Percentiles rank a stretch among this genome's conserved stretches.
Conservation (phyloP, 1,140 invertebrate genomes). For the Ceratina japonica region DNA sequence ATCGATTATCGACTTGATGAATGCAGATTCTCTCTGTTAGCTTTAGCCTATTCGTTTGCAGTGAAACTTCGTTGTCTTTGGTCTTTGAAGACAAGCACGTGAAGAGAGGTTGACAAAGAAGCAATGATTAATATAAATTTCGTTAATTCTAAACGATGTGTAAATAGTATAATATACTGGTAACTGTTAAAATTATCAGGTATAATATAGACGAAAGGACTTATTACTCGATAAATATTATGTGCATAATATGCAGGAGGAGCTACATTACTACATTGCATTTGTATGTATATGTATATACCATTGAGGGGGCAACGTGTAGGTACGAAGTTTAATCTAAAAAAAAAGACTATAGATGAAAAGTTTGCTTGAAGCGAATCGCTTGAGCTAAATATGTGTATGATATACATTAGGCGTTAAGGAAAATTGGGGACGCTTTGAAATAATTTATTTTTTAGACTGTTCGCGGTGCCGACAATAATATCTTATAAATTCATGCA, state of each 20-base stretch:
- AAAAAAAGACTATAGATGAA: conserved; percentile 16
- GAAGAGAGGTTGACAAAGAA: conserved; percentile 29
- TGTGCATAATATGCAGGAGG: not conserved
- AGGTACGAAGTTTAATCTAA: conserved; percentile 44
- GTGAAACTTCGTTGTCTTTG: not conserved
- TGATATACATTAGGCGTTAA: conserved; percentile 22
- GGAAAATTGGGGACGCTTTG: conserved; percentile 12
- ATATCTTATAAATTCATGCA: conserved; percentile 51
- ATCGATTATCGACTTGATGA: too few relatives aligned
- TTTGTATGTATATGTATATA: conserved; percentile 43
- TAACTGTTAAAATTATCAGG: not conserved
- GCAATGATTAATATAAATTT: conserved; percentile 24
- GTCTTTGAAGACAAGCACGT: conserved; percentile 25
- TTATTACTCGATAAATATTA: conserved; percentile 7
- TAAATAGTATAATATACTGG: conserved; percentile 16
- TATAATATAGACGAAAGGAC: not conserved
- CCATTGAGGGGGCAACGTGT: conserved; percentile 23
- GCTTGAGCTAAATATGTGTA: not conserved
- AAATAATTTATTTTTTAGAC: conserved; percentile 39
- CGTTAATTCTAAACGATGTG: conserved; percentile 4
- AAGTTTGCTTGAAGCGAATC: too few relatives aligned
- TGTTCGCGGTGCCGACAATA: conserved; percentile 54
- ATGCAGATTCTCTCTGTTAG: not conserved
- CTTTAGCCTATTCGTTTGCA: not conserved
- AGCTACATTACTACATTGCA: conserved; percentile 5